Base-by-base conservation (phyloP, 2,888 invertebrate species). In the Entomobrya multifasciata region DNA sequence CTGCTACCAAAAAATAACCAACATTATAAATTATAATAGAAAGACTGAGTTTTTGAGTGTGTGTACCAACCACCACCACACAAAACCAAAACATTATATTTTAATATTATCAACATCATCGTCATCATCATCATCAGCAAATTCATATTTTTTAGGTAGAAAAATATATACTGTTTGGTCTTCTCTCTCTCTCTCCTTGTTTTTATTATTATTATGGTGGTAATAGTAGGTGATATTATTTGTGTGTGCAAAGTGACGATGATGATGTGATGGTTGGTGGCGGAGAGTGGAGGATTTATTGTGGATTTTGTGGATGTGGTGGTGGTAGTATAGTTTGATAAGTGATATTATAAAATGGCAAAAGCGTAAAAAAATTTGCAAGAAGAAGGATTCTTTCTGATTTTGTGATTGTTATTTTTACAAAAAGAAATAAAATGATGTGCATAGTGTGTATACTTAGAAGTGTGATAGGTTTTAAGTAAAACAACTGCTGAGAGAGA, bases 101-200 rank as follows among this genome's bases (percentile, higher is more conserved):
- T n/a, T 49, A 27, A 49, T 36, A 52, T 55, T 55, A 74, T 20
- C 27, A 27, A 47, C 30, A 72, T 44, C 17, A 36, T 36, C 36
- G 8, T 55, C 20, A n/a, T 17, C 60, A 62, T 77, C 55, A 60
- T 22, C 65, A 65, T 79, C n/a, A n/a, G n/a, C n/a, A n/a, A n/a
- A n/a, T 36, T 78, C 47, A 79, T 79, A 49, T 30, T 65, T 79
- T 52, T n/a, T n/a, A n/a, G n/a, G n/a, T n/a, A n/a, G n/a, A n/a
- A n/a, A 4, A 52, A 15, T 52, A 41, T 22, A n/a, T n/a, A 27
- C 62, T 49, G 15, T 20, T 72, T 72, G 47, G 55, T 57, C 36
- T 49, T 5, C 44, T 44, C n/a, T n/a, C n/a, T 47, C 44, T 70
- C 70, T 70, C 70, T 47, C n/a, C 72, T 49, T 62, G 60, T 62